Percentiles rank a stretch among this genome's conserved stretches.
Conservation (phyloP, 2,113 vertebrate species). For the Lophotis ruficrista region DNA sequence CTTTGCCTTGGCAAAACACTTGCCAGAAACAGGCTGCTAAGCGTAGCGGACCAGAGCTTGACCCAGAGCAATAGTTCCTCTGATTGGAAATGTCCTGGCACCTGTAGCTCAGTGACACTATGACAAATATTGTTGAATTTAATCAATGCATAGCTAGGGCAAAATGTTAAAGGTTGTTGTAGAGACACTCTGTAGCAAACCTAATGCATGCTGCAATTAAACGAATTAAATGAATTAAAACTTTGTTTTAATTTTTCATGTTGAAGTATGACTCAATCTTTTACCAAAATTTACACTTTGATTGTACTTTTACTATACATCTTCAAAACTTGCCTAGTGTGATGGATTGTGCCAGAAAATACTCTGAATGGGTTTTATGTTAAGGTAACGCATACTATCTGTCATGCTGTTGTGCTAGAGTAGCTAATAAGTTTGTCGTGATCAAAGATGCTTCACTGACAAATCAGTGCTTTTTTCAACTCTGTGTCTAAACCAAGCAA, state of each 20-base stretch:
- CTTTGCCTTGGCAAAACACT: background rate
- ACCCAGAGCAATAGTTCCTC: background rate
- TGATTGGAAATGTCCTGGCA: background rate
- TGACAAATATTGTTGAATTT: background rate
- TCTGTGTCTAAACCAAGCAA: background rate
- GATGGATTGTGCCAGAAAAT: slow-evolving; percentile 21
- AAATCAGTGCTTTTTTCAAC: background rate
- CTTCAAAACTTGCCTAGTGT: background rate
- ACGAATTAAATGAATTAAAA: too few relatives aligned
- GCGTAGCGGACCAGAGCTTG: fast-evolving
- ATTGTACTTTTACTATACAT: background rate
- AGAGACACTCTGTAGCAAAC: background rate
- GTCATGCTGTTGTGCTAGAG: background rate
- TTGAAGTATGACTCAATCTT: background rate
- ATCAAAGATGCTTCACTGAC: background rate
- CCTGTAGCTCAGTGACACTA: background rate
- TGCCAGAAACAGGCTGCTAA: background rate
- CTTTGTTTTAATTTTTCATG: background rate
- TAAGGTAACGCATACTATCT: background rate
- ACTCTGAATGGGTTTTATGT: background rate
- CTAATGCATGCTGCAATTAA: too few relatives aligned
- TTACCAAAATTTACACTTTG: background rate
- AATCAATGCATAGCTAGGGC: background rate
- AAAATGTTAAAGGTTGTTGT: background rate
- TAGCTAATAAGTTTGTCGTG: background rate